Evolutionary conservation across 2,797 vertebrate species (phyloP).

Genomic region (Rhabdomys pumilio): DNA sequence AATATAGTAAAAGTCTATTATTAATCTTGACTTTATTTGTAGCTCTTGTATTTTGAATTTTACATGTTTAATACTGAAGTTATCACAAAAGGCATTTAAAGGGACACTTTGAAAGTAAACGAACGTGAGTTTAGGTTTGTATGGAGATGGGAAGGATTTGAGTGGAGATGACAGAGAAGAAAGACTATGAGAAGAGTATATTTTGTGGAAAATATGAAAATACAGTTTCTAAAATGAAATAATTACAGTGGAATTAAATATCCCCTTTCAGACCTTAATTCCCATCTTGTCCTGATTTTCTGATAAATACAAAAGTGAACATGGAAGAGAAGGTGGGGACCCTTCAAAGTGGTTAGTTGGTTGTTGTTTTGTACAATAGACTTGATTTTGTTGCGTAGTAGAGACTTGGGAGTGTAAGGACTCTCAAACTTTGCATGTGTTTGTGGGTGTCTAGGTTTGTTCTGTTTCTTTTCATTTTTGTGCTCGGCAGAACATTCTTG

Average conservation of each 20-base stretch:
- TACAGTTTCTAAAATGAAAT: neutral
- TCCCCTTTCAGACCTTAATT: neutral
- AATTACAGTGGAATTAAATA: neutral
- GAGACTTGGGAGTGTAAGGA: neutral
- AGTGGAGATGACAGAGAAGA: neutral
- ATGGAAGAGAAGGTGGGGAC: neutral
- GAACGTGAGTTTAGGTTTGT: neutral
- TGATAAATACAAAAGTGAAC: neutral
- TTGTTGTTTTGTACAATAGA: neutral
- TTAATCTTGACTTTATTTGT: neutral
- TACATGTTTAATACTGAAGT: neutral
- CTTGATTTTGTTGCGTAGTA: constrained; percentile 1
- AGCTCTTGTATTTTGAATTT: neutral
- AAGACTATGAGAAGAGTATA: neutral
- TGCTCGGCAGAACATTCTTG: neutral
- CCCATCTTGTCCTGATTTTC: neutral
- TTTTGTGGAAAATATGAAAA: neutral
- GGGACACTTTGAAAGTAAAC: neutral
- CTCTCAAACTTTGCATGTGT: neutral
- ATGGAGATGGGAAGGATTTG: neutral
- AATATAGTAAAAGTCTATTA: neutral
- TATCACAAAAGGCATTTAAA: rapidly evolving
- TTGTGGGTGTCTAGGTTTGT: neutral
- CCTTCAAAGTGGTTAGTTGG: neutral
- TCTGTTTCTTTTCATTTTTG: neutral